phyloP scores from a whole-genome alignment of 2,113 vertebrate genomes.

The Myanophis thanlyinensis region DNA sequence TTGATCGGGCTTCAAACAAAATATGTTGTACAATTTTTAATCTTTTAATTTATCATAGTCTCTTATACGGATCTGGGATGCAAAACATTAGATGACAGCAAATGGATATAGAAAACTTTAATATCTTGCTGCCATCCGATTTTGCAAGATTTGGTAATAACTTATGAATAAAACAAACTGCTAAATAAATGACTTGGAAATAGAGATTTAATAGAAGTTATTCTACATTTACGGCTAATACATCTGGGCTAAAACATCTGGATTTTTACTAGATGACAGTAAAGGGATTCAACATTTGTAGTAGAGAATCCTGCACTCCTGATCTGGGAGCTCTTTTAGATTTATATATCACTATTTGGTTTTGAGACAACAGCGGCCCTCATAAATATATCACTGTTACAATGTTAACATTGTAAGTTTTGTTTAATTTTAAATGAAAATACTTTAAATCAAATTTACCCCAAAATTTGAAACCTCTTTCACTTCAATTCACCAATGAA shows the following conservation, averaged over 20 bases:
- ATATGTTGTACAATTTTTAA: background rate
- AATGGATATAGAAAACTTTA: background rate
- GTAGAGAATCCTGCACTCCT: background rate
- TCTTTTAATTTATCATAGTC: background rate
- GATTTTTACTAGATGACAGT: background rate
- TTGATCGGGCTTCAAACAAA: background rate
- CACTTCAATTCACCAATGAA: background rate
- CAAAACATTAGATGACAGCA: background rate
- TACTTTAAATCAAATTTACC: background rate
- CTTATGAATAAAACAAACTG: background rate
- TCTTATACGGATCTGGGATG: background rate
- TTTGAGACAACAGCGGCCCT: background rate
- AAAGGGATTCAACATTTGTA: background rate
- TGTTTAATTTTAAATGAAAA: background rate
- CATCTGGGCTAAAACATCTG: background rate
- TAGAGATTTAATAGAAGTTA: background rate
- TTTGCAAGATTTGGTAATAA: background rate
- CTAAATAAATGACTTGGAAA: background rate
- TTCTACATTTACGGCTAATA: background rate
- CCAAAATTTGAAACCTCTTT: background rate
- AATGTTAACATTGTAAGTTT: background rate
- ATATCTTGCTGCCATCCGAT: background rate
- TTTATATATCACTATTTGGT: background rate
- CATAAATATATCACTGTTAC: background rate
- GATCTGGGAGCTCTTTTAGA: background rate